These are phyloP conservation scores for Prosopocoilus inquinatus DNA, from an alignment of 2,888 invertebrate species.

Conservation along the genomic window DNA sequence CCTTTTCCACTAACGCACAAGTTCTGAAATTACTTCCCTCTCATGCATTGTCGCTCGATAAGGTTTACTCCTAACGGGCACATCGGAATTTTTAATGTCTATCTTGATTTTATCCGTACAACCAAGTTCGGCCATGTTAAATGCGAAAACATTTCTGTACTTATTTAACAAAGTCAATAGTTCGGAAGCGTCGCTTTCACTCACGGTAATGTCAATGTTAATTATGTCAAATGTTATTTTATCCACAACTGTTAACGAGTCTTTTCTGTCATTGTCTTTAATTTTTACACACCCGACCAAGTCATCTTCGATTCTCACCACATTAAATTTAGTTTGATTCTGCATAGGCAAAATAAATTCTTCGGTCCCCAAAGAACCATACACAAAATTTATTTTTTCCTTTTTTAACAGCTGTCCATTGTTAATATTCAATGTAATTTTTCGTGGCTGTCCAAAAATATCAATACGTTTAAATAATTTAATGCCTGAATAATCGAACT, in stretches of 20 bases:
- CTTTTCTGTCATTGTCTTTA: no score
- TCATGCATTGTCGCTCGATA: conserved; percentile 10
- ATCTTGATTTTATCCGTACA: conserved; percentile 17
- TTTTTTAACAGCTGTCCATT: no score
- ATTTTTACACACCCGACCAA: no score
- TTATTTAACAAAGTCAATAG: not conserved
- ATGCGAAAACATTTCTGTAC: conserved; percentile 13
- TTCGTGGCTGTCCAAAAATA: no score
- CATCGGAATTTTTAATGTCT: conserved; percentile 15
- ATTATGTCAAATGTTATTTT: not conserved
- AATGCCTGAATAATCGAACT: not conserved
- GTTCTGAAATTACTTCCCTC: conserved; percentile 11
- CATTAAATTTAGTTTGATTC: no score
- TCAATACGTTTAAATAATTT: no score
- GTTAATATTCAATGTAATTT: no score
- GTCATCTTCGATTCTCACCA: no score
- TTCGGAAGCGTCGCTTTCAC: not conserved
- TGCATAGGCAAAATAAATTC: no score
- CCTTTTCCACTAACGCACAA: conserved; percentile 23
- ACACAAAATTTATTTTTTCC: no score
- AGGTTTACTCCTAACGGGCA: conserved; percentile 14
- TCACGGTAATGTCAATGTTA: not conserved
- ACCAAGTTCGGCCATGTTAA: conserved; percentile 15
- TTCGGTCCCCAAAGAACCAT: no score
- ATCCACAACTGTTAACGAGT: no score